These are phyloP conservation scores for Heteropelma amictum DNA, from an alignment of 2,888 invertebrate genomes.

Conservation along the genomic window DNA sequence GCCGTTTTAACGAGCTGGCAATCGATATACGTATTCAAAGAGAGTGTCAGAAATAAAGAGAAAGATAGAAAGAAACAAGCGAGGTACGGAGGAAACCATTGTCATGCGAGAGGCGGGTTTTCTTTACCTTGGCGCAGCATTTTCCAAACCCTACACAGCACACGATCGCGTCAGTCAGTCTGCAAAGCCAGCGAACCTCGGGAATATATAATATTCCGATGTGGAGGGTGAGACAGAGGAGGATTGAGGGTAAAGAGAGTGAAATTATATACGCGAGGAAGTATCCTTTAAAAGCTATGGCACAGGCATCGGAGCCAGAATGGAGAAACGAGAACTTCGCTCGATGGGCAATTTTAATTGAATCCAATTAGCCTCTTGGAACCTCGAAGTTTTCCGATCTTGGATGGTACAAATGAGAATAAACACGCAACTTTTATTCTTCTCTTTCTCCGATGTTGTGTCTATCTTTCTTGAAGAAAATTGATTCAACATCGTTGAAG, in stretches of 20 bases:
- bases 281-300: slow-evolving; percentile 13
- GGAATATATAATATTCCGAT: slow-evolving; percentile 48
- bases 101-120: slow-evolving; percentile 48
- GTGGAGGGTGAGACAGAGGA: neutral
- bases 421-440: slow-evolving; percentile 14
- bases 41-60: neutral
- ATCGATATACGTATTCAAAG: neutral
- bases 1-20: neutral
- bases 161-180: slow-evolving; percentile 43
- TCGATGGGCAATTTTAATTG: slow-evolving; percentile 45
- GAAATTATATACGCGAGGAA: slow-evolving; percentile 12
- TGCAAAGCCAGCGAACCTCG: slow-evolving; percentile 30
- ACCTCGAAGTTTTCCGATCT: slow-evolving; percentile 14
- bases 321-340: slow-evolving; percentile 26
- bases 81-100: slow-evolving; percentile 39
- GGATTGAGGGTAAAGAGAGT: slow-evolving; percentile 9
- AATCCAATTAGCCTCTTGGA: slow-evolving; percentile 39
- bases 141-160: slow-evolving; percentile 47
- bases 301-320: neutral
- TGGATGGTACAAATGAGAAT: slow-evolving; percentile 2
- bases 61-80: slow-evolving; percentile 14
- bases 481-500: too few species aligned
- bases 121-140: slow-evolving; percentile 35
- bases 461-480: neutral
- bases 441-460: neutral